These are phyloP conservation scores for Macroramphosus scolopax DNA, from an alignment of 2,797 vertebrate species.

Conservation along the genomic window DNA sequence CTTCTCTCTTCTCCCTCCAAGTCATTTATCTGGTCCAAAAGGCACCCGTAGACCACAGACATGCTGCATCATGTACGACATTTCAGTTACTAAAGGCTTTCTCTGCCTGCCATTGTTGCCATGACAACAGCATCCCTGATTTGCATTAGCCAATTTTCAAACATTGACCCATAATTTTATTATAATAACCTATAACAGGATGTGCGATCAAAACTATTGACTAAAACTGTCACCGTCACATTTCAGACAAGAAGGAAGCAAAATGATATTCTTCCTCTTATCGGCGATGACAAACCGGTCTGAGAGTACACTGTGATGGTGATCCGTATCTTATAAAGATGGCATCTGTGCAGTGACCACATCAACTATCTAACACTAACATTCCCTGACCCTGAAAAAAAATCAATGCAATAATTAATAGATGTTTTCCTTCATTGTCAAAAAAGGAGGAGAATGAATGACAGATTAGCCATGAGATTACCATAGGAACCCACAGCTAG, in stretches of 20 bases:
- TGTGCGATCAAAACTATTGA: conserved; percentile 5
- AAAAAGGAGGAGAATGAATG: conserved; percentile 5
- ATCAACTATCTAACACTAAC: conserved; percentile 17
- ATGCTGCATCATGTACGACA: conserved; percentile 14
- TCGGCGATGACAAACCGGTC: neutral
- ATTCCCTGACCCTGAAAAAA: neutral
- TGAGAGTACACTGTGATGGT: conserved; percentile 1
- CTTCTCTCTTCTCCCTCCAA: conserved; percentile 4
- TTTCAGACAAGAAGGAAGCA: conserved; percentile 4
- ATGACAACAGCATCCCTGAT: conserved; percentile 48
- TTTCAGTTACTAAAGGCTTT: no score
- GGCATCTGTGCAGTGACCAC: neutral
- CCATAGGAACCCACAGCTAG: conserved; percentile 67
- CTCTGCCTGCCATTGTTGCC: conserved; percentile 43
- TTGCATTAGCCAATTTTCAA: conserved; percentile 3
- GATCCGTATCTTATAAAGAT: conserved; percentile 10
- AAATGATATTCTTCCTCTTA: neutral
- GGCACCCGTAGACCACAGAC: no score
- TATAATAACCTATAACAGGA: conserved; percentile 4
- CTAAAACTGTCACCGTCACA: neutral
- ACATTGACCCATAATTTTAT: conserved; percentile 10
- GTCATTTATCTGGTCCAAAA: conserved; percentile 1
- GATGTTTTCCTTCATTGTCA: conserved; percentile 11
- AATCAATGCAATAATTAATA: conserved; percentile 5
- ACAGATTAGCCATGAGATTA: conserved; percentile 52